These are phyloP conservation scores for Erannis defoliaria DNA, from an alignment of 2,888 invertebrate species.

Conservation along the genomic window DNA sequence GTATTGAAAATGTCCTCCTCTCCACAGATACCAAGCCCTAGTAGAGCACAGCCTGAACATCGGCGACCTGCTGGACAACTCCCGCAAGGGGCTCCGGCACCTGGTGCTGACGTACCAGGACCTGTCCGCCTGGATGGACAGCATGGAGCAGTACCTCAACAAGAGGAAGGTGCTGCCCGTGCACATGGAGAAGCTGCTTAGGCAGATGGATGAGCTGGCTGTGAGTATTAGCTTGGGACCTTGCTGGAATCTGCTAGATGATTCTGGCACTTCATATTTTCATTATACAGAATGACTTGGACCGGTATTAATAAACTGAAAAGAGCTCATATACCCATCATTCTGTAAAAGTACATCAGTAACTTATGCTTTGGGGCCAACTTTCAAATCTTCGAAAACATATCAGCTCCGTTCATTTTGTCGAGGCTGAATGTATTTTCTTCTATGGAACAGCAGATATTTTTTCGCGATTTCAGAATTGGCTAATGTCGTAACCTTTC, in stretches of 20 bases:
- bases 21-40: conserved; percentile 89
- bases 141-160: conserved; percentile 93
- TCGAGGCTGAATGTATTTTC: too few species aligned
- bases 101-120: conserved; percentile 97
- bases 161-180: conserved; percentile 94
- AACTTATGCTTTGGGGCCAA: too few species aligned
- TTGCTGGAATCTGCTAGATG: neutral
- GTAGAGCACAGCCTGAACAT: conserved; percentile 95
- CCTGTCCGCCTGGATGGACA: conserved; percentile 97
- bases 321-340: too few species aligned
- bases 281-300: too few species aligned
- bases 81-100: conserved; percentile 95
- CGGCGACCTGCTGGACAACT: conserved; percentile 92
- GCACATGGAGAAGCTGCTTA: conserved; percentile 95
- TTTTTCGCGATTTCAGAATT: too few species aligned
- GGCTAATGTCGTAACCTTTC: neutral
- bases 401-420: too few species aligned
- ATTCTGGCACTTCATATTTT: too few species aligned
- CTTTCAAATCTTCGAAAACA: too few species aligned
- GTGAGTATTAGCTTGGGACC: conserved; percentile 69
- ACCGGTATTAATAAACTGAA: too few species aligned
- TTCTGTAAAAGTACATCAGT: too few species aligned
- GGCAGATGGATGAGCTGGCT: conserved; percentile 97
- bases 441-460: too few species aligned
- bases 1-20: neutral